Evolutionary conservation across 2,797 vertebrate genomes (phyloP).

Genomic region (Myotis myotis): DNA sequence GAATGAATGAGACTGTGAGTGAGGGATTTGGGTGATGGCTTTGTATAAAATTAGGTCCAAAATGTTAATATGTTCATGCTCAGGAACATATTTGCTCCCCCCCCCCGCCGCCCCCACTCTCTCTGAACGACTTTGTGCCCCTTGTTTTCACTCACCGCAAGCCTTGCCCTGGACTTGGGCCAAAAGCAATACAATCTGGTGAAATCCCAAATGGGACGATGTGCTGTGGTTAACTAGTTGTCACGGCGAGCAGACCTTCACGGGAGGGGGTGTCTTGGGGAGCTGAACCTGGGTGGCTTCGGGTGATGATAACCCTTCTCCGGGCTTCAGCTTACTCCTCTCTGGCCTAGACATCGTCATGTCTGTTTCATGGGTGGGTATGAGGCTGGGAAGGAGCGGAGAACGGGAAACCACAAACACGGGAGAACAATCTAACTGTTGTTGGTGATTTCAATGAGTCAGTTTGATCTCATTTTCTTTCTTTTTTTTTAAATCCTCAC

Average conservation of each 20-base stretch:
- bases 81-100: neutral
- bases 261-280: neutral
- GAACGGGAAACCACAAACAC: neutral
- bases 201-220: neutral
- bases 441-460: neutral
- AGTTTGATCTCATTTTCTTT: no score
- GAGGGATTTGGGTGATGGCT: neutral
- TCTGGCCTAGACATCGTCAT: neutral
- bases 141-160: neutral
- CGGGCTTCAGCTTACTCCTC: neutral
- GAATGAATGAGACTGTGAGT: neutral
- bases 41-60: neutral
- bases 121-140: neutral
- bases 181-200: neutral
- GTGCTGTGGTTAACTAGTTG: neutral
- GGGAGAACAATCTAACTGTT: neutral
- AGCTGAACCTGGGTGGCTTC: neutral
- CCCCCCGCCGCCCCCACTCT: neutral
- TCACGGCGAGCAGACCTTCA: neutral
- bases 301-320: neutral
- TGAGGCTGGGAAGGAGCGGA: neutral
- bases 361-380: neutral
- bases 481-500: no score
- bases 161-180: neutral
- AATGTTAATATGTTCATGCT: neutral